Evolutionary conservation across 1,140 invertebrate species (phyloP).

Genomic region (Lethrus apterus): DNA sequence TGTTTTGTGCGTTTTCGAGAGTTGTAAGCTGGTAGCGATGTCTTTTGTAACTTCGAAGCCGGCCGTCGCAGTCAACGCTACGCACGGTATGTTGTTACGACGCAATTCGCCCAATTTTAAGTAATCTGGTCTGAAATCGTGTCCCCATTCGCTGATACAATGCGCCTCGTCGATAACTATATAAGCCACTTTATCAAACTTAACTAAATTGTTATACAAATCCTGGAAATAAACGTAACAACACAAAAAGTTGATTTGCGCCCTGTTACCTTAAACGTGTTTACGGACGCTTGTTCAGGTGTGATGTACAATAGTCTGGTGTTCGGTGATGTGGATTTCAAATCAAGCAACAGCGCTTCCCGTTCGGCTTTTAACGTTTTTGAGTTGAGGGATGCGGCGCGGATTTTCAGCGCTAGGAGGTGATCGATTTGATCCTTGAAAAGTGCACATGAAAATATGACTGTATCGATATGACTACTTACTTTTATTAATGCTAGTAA

Average conservation of each 20-base stretch:
- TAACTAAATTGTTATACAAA: slow-evolving; percentile 52
- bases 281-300: slow-evolving; percentile 80
- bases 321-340: slow-evolving; percentile 57
- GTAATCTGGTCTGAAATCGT: slow-evolving; percentile 95
- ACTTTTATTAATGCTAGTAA: slow-evolving; percentile 78
- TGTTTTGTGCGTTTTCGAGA: slow-evolving; percentile 48
- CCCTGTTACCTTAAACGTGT: slow-evolving; percentile 55
- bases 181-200: slow-evolving; percentile 62
- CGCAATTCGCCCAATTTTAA: slow-evolving; percentile 74
- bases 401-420: slow-evolving; percentile 59
- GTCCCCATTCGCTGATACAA: slow-evolving; percentile 97
- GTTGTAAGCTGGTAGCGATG: slow-evolving; percentile 55
- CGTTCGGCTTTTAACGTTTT: slow-evolving; percentile 70
- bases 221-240: slow-evolving; percentile 29
- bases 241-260: too few relatives aligned
- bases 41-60: slow-evolving; percentile 66
- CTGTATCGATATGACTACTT: slow-evolving; percentile 37
- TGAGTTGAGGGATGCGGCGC: slow-evolving; percentile 81
- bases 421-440: slow-evolving; percentile 67
- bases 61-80: slow-evolving; percentile 95
- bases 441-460: slow-evolving; percentile 11
- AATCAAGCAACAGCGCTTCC: slow-evolving; percentile 64
- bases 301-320: slow-evolving; percentile 80
- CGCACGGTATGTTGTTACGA: slow-evolving; percentile 61
- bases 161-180: slow-evolving; percentile 96